phyloP scores from a whole-genome alignment of 1,140 invertebrate genomes.

The Magallana ariakensis region DNA sequence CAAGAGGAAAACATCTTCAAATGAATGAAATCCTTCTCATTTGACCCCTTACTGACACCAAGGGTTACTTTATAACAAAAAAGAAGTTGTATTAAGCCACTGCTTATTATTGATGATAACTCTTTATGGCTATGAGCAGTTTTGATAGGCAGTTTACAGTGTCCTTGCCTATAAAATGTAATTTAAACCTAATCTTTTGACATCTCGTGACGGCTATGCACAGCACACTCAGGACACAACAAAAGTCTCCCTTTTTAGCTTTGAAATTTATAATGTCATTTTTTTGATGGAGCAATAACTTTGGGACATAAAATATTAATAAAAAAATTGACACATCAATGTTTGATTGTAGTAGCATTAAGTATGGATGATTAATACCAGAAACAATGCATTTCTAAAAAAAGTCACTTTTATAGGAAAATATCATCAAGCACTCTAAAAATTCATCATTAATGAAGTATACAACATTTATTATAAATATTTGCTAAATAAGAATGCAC shows the following conservation, averaged over 20 bases:
- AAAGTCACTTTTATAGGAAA: neutral
- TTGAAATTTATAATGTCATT: constrained; percentile 14
- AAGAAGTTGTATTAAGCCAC: neutral
- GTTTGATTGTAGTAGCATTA: neutral
- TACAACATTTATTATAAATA: too few relatives aligned
- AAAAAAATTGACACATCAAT: neutral
- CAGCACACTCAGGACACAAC: neutral
- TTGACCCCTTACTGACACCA: constrained; percentile 20
- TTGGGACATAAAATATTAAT: constrained; percentile 26
- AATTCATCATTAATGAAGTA: neutral
- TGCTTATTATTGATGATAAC: constrained; percentile 26
- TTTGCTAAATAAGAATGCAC: neutral
- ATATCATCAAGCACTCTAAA: neutral
- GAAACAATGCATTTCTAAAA: neutral
- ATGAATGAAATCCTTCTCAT: constrained; percentile 17
- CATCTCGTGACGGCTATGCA: constrained; percentile 26
- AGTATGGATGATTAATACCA: constrained; percentile 8
- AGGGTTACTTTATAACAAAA: neutral
- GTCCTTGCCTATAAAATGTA: constrained; percentile 30
- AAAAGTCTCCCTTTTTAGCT: neutral
- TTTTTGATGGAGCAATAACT: neutral
- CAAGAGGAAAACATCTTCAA: constrained; percentile 8
- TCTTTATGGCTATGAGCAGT: constrained; percentile 2
- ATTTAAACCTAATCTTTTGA: constrained; percentile 33
- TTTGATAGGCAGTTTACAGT: neutral